Evolutionary conservation across 2,113 vertebrate species (phyloP).

Genomic region (Psephotus haematonotus): DNA sequence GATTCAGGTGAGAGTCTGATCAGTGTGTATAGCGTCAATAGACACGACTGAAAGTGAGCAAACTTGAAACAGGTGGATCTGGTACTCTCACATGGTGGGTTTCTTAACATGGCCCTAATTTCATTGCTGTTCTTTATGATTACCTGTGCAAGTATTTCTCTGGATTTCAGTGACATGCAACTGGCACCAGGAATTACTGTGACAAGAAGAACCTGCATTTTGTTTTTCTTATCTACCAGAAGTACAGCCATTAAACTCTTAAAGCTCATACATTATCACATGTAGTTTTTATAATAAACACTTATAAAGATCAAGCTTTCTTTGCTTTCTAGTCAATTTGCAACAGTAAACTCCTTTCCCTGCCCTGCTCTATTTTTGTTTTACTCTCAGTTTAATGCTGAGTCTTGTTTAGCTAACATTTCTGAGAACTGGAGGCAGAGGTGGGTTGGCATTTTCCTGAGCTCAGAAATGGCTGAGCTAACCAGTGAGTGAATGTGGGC

Average conservation of each 20-base stretch:
- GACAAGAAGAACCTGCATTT: not conserved
- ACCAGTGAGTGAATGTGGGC: not conserved
- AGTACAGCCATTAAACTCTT: not conserved
- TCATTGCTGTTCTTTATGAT: not conserved
- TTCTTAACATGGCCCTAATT: not conserved
- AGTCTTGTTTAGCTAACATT: not conserved
- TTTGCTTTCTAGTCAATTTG: not conserved
- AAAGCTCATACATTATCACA: not conserved
- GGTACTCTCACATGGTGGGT: not conserved
- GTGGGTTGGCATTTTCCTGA: conserved; percentile 8
- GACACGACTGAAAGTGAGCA: not conserved
- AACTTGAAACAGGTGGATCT: not conserved
- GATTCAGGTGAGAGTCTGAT: not conserved
- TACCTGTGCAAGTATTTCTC: not conserved
- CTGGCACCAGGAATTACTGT: not conserved
- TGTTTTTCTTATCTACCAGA: not conserved
- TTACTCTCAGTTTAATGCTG: not conserved
- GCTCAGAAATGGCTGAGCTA: not conserved
- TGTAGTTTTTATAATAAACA: not conserved
- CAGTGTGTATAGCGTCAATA: not conserved
- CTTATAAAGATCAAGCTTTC: not conserved
- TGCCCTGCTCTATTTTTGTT: not conserved
- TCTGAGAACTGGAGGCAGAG: not conserved
- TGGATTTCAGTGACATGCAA: not conserved
- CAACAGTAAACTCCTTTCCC: not conserved